A percentile compares a stretch with the other conserved stretches of the same genome.
These are phyloP conservation scores for Xerus inauris DNA, from an alignment of 2,113 vertebrate genomes.

Conservation along the genomic window DNA sequence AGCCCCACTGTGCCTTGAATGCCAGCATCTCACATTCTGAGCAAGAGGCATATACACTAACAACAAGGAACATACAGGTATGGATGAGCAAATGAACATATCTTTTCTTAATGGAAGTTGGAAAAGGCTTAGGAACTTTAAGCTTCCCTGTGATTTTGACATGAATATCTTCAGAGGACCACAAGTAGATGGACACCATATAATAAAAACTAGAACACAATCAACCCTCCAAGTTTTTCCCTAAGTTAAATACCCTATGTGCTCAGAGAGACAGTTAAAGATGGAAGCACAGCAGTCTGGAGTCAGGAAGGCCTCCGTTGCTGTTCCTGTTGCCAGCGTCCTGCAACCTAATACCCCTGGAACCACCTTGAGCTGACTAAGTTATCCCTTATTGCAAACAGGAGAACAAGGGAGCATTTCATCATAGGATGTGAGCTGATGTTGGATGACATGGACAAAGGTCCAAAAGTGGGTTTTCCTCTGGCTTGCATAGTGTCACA, in stretches of 20 bases:
- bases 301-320: not conserved
- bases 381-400: not conserved
- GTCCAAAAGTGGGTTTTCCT: not conserved
- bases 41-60: not conserved
- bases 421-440: not conserved
- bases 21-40: not conserved
- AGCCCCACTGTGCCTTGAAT: not conserved
- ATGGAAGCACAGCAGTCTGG: not conserved
- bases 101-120: not conserved
- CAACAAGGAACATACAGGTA: not conserved
- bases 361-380: not conserved
- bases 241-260: not conserved
- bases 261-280: not conserved
- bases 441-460: not conserved
- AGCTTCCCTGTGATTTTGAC: not conserved
- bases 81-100: not conserved
- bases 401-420: not conserved
- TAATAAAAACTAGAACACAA: not conserved
- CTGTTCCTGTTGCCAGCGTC: not conserved
- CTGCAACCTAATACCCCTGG: not conserved
- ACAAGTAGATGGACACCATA: not conserved
- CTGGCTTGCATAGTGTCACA: not conserved
- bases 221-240: not conserved
- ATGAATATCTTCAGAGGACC: not conserved
- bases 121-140: not conserved